Evolutionary conservation across 2,113 vertebrate species (phyloP), one percentile per base, ranked within the genome.

Genomic region (Forbesichthys papilliferus): DNA sequence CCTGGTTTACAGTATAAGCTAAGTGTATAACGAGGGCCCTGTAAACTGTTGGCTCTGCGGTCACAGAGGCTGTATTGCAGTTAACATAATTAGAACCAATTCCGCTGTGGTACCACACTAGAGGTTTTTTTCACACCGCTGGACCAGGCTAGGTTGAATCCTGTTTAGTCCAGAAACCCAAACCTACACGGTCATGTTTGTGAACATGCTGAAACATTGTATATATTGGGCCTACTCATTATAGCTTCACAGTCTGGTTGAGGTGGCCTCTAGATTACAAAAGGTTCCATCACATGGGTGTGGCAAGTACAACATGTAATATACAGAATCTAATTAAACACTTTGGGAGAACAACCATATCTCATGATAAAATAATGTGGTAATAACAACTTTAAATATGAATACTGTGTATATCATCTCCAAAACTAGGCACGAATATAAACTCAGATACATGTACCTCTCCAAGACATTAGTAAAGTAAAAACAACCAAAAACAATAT

Each of bases 41-140:
- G 80, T 86, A 89, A 89, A 89, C 79, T 79, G 86, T 79, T 84
- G 85, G 70, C 80, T 73, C 75, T 87, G 87, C 63, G 89, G 89
- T 87, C 82, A 80, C 64, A 78, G 82, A 71, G 68, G 79, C 74
- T 75, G 80, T 73, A 66, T 71, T 77, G 46, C 74, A 83, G 61
- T 78, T 81, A 87, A 85, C 48, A 57, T 76, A 84, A 86, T 88
- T 87, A 84, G 82, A 75, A 75, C 71, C 75, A 82, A 81, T 80
- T 75, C 74, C 54, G 57, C 66, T 71, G 61, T 27, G 9, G 60
- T 53, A 73, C 77, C 79, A 75, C 81, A 75, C 68, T 67, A 48
- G 72, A 79, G 64, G 64, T 69, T 27, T 5, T 65, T 69, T 84
- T 88, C 62, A 82, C 78, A 72, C 77, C 47, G 10, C 70, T 66